Evolutionary conservation across 1,140 invertebrate genomes (phyloP), one percentile per base, ranked within the genome.

Genomic region (Centruroides sculpturatus): DNA sequence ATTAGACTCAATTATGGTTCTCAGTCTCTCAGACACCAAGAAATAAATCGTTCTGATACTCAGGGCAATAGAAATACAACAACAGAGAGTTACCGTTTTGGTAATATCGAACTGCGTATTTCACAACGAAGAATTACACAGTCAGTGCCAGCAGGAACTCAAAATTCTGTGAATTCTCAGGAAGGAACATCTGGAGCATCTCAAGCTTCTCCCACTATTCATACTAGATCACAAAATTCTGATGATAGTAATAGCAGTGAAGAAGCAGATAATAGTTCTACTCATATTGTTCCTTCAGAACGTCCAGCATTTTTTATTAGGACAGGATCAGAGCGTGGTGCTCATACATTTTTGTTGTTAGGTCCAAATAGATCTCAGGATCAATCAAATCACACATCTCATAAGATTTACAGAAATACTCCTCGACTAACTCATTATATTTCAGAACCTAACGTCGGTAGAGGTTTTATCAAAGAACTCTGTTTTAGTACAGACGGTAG

Each of bases 401-500:
- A 52, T 3, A 74, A 74, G 65, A 86, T 87, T 35, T 78, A 84
- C 53, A 79, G 85, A 69, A 92, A 92, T 72, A 74, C 79, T 5
- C 80, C 83, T 3, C 78, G 91, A 47, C 76, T 96, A 34, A 83
- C 89, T 1, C 88, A 92, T 75, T 93, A 83, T 68, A 81, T 85
- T 7, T 82, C 90, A 69, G 91, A 95, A 72, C 86, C 87, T 0
- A 93, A 90, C 71, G 84, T 88, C 12, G 90, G 89, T 1, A 83
- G 83, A 62, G 89, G 89, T 1, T 92, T 88, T 64, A 77, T 79
- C 47, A 79, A 81, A 68, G 92, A 94, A 72, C 74, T 92, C 9
- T 90, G 88, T 68, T 94, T 91, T 71, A 93, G 89, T 0, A 77
- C 85, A 3, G 89, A 94, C 72, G 92, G 92, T 1, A 78, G 90